Conservation (phyloP, 2,797 vertebrate genomes). For the Antrozous pallidus region DNA sequence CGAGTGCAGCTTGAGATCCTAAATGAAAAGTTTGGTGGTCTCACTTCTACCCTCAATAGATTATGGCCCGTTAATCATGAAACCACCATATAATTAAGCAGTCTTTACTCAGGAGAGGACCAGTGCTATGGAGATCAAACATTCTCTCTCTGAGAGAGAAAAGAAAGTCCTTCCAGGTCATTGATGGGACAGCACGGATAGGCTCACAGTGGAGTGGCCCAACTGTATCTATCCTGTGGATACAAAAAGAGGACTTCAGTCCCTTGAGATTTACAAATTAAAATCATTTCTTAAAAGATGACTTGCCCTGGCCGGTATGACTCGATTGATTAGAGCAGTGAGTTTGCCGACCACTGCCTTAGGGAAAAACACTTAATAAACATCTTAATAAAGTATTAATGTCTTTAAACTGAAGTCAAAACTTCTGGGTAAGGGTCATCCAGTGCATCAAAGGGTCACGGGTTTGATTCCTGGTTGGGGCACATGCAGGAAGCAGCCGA, state of each 20-base stretch:
- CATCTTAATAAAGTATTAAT: too few species aligned
- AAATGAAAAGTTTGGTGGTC: conserved; percentile 30
- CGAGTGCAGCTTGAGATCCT: conserved; percentile 45
- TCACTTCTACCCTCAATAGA: conserved; percentile 27
- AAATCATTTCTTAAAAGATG: conserved; percentile 43
- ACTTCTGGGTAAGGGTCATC: too few species aligned
- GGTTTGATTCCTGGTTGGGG: not conserved
- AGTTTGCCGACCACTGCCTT: too few species aligned
- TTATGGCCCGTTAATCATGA: conserved; percentile 48
- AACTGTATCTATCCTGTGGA: conserved; percentile 46
- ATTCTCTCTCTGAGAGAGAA: conserved; percentile 25
- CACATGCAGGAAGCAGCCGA: not conserved
- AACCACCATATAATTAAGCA: conserved; percentile 13
- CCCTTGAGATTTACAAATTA: conserved; percentile 26
- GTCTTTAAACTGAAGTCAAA: too few species aligned
- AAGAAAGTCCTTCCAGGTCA: conserved; percentile 30
- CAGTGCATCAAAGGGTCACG: not conserved
- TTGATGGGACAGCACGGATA: conserved; percentile 34
- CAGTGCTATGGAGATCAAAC: conserved; percentile 18
- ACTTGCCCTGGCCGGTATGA: not conserved
- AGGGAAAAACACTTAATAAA: too few species aligned
- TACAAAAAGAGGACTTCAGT: conserved; percentile 55
- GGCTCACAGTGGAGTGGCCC: conserved; percentile 34
- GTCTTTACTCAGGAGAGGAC: conserved; percentile 39
- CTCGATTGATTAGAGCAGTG: not conserved